A percentile compares a stretch with the other conserved stretches of the same genome.
Conservation (phyloP, 2,113 vertebrate species). For the Rhynchomys soricoides region DNA sequence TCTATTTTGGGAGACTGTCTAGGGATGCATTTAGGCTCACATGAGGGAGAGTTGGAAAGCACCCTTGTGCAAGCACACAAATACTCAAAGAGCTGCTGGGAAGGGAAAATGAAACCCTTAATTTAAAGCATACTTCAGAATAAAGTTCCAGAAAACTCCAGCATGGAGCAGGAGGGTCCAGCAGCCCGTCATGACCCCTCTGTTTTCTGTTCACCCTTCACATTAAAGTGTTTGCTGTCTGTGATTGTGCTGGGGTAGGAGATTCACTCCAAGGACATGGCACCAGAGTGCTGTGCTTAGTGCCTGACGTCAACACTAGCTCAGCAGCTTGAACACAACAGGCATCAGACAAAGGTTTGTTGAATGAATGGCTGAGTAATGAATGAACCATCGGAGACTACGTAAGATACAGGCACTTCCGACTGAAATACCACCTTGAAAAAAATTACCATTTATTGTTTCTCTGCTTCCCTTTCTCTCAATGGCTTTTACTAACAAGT, state of each 20-base stretch:
- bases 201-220: neutral
- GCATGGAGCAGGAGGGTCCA: neutral
- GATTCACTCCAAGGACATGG: too few relatives aligned
- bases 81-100: slow-evolving; percentile 5
- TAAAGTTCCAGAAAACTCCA: neutral
- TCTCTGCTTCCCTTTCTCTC: neutral
- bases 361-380: neutral
- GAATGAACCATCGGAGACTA: neutral
- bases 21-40: slow-evolving; percentile 42
- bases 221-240: neutral
- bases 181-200: neutral
- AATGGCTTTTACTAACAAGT: slow-evolving; percentile 9
- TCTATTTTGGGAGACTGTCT: slow-evolving; percentile 67
- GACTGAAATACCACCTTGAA: neutral
- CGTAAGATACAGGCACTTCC: neutral
- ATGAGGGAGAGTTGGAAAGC: slow-evolving; percentile 46
- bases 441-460: neutral
- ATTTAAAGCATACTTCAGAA: neutral
- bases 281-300: neutral
- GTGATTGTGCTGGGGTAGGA: neutral
- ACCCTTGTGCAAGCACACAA: neutral
- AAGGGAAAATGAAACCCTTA: slow-evolving; percentile 26
- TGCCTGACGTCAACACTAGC: fast-evolving
- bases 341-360: neutral
- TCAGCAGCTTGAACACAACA: fast-evolving